Evolutionary conservation across 2,888 invertebrate genomes (phyloP), one percentile per base, ranked within the genome.

Genomic region (Fragum fragum): DNA sequence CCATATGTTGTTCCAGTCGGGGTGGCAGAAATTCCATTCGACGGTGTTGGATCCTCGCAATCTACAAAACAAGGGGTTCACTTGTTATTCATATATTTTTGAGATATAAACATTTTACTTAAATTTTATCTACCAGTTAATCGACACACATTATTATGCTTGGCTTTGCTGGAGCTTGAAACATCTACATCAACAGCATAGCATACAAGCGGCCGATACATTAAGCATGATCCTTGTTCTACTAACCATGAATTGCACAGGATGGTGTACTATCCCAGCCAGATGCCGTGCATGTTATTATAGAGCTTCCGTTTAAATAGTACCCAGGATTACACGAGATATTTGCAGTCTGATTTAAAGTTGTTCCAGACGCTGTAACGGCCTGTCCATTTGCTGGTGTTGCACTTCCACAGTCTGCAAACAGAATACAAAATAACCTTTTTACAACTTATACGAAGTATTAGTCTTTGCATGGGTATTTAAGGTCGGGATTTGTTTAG

Each of bases 241-340:
- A 55, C 66, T 52, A 32, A 71, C 71, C 71, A n/a, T 32, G 21
- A 5, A 71, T 32, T 55, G 7, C 32, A 59, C 76, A 76, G 18
- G 42, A 47, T 16, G 76, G 69, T n/a, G 26, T 61, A 39, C 23
- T 47, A 21, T 55, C 55, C 76, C 76, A 76, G 6, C 76, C 76
- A 32, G 36, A n/a, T n/a, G n/a, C 70, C 6, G 68, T 69, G 39
- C 76, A 76, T 9, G 42, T 59, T 16, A 81, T 73, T 16, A 39
- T 29, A 26, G 70, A 21, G 18, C 39, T 36, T 1, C 73, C 77
- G 26, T 52, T 63, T 9, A 81, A 9, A 16, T 32, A 36, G 47
- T 73, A 81, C 18, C 81, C 81, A n/a, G 66, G 55, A 29, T 73
- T 70, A 39, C 81, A 81, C 18, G 76, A 21, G 18, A 81, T 55